Evolutionary conservation across 2,888 invertebrate genomes (phyloP), one percentile per base, ranked within the genome.

Genomic region (Thymelicus lineola): DNA sequence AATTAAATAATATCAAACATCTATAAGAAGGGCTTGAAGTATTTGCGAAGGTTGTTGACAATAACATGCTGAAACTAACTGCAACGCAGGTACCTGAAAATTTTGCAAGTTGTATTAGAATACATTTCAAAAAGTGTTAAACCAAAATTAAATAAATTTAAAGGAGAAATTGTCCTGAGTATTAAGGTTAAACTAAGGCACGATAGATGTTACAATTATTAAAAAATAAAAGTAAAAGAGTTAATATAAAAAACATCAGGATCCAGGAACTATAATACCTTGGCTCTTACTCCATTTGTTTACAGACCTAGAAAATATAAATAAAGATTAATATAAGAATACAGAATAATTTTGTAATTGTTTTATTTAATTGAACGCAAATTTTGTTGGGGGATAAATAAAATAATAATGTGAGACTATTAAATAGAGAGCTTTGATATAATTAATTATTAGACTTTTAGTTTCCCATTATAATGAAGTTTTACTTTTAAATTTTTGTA

Each of bases 251-350:
- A 38, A 55, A 5, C 17, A 20, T 53, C 12, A 10, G 2, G 9
- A 42, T 42, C 42, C 42, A 4, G 42, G 12, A 42, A 36, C 67
- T 62, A 72, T 77, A 64, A 35, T 83, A 89, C 87, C 86, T 86
- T 80, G 79, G 79, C 82, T 79, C 77, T 87, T 73, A 85, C 84
- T 82, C 80, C 76, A 73, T 69, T 75, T 81, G 86, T 84, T 91
- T 92, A 92, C 90, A 92, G 91, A 90, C 92, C 92, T 92, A 89
- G 79, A 88, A 90, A 82, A 85, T 75, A 82, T 80, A 75, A 79
- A 73, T 74, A 73, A 66, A 42, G 45, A 66, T 77, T 73, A 73
- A 14, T 57, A 66, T 3, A 28, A 55, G 10, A n/a, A 60, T 35
- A 42, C 20, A 58, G n/a, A 10, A 60, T 45, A 60, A 15, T n/a